These are phyloP conservation scores for Tridacna gigas DNA, from an alignment of 2,888 invertebrate genomes.

Conservation along the genomic window DNA sequence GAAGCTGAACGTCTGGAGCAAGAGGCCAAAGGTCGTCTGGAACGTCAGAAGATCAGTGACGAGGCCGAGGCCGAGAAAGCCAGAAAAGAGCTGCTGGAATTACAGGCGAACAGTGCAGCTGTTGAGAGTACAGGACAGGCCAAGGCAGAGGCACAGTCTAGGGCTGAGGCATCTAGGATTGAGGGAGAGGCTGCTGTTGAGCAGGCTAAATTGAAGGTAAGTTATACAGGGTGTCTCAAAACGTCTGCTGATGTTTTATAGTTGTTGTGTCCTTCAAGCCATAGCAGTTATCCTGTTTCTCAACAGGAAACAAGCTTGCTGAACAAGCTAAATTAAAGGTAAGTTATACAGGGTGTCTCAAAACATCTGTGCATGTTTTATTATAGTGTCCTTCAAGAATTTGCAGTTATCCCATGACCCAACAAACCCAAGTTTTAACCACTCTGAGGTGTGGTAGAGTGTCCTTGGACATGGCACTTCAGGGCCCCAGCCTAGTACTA, in stretches of 20 bases:
- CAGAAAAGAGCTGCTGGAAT: slow-evolving; percentile 84
- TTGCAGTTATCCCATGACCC: not conserved
- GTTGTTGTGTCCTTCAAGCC: not conserved
- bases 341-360: not conserved
- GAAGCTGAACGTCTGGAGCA: slow-evolving; percentile 86
- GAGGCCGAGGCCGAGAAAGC: slow-evolving; percentile 86
- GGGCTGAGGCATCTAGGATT: slow-evolving; percentile 86
- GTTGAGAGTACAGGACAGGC: slow-evolving; percentile 86
- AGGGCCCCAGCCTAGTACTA: no score
- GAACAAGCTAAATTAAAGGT: slow-evolving; percentile 85
- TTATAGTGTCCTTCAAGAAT: not conserved
- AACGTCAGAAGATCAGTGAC: slow-evolving; percentile 86
- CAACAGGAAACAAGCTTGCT: slow-evolving; percentile 70
- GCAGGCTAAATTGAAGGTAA: slow-evolving; percentile 85
- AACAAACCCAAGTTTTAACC: no score
- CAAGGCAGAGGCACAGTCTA: slow-evolving; percentile 86
- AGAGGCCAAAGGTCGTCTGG: slow-evolving; percentile 86
- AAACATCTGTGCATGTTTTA: not conserved
- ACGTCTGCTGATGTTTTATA: not conserved
- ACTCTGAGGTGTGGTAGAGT: no score
- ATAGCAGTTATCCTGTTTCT: not conserved
- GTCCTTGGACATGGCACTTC: no score
- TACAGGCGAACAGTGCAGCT: slow-evolving; percentile 86
- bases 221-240: not conserved
- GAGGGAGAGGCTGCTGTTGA: slow-evolving; percentile 86